A percentile compares a stretch with the other conserved stretches of the same genome.
Evolutionary conservation across 1,140 invertebrate species (phyloP).

Genomic region (Caenorhabditis briggsae): DNA sequence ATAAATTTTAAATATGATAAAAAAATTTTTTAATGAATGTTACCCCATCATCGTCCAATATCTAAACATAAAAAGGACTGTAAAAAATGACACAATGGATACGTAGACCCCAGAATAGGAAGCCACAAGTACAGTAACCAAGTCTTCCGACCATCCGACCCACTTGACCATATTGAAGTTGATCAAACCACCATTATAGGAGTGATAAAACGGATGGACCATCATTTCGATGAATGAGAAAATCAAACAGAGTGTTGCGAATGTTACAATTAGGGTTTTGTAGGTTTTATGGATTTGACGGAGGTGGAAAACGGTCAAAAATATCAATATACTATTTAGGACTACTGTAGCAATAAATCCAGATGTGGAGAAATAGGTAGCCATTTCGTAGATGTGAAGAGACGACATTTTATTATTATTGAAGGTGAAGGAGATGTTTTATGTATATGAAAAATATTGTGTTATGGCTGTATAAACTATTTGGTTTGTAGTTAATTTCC

Average conservation of each 20-base stretch:
- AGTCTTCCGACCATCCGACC: not conserved
- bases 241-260: not conserved
- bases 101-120: conserved; percentile 15
- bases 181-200: not conserved
- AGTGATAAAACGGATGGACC: conserved; percentile 15
- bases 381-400: not conserved
- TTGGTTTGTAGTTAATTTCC: too few relatives aligned
- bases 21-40: not conserved
- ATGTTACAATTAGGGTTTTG: not conserved
- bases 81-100: not conserved
- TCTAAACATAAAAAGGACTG: not conserved
- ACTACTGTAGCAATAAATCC: conserved; percentile 15
- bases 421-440: too few relatives aligned
- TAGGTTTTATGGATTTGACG: not conserved
- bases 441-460: too few relatives aligned
- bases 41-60: conserved; percentile 28
- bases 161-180: conserved; percentile 26
- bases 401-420: not conserved
- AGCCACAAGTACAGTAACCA: not conserved
- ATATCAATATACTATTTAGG: not conserved
- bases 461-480: too few relatives aligned
- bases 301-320: not conserved
- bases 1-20: not conserved
- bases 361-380: not conserved
- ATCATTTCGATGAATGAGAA: conserved; percentile 12